phyloP scores from a whole-genome alignment of 1,140 invertebrate species.

The Dendroctonus valens region DNA sequence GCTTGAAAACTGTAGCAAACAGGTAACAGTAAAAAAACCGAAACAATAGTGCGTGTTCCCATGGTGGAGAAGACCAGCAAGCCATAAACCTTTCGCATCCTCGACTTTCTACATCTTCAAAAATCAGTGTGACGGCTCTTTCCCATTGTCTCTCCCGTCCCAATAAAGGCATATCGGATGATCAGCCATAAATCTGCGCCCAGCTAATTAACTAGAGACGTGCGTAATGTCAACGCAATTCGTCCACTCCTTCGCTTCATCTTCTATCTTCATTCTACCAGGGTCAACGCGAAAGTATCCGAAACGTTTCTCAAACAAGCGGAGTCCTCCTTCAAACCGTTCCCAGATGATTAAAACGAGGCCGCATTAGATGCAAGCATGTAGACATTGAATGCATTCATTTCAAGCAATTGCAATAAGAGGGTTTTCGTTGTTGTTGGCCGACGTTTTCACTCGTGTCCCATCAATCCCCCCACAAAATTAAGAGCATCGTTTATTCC shows the following conservation, averaged over 20 bases:
- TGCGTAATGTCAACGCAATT: constrained; percentile 32
- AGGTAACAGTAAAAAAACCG: too few species aligned
- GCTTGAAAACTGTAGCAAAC: too few species aligned
- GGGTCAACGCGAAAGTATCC: background rate
- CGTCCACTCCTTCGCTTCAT: background rate
- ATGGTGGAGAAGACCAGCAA: too few species aligned
- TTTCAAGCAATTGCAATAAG: background rate
- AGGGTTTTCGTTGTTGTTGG: too few species aligned
- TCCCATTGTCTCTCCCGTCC: constrained; percentile 35
- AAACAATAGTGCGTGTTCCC: too few species aligned
- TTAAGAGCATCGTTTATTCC: constrained; percentile 6
- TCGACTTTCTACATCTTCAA: constrained; percentile 7
- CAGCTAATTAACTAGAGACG: constrained; percentile 33
- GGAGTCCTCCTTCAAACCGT: background rate
- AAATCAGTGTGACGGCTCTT: constrained; percentile 20
- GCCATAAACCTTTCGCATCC: too few species aligned
- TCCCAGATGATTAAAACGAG: background rate
- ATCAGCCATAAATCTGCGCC: constrained; percentile 37
- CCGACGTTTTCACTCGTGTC: too few species aligned
- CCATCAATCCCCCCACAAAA: too few species aligned
- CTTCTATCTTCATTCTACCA: background rate
- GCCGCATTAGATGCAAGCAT: background rate
- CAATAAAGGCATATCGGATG: constrained; percentile 32
- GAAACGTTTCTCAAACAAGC: background rate
- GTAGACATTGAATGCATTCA: background rate